Conservation (phyloP, 37 sponge, comb jelly and placozoan genomes). For the Spongia lamella region DNA sequence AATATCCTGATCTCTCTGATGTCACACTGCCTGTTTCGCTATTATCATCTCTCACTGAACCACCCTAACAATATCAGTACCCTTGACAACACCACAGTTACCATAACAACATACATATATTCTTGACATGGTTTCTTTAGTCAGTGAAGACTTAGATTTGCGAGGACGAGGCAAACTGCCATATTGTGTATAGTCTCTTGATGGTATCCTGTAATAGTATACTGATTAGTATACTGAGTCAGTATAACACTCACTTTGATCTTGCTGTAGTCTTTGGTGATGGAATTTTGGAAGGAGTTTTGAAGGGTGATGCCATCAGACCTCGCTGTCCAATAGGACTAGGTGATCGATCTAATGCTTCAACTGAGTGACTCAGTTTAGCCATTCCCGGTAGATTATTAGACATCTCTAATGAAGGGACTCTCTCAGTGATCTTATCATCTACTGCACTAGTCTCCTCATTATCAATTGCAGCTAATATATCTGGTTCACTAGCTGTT, state of each 20-base stretch:
- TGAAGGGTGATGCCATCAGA: background rate
- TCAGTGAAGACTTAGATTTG: slow-evolving; percentile 21
- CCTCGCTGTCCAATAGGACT: background rate
- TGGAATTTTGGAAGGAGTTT: background rate
- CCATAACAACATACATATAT: slow-evolving; percentile 29
- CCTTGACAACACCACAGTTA: background rate
- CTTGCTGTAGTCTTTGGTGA: too few relatives aligned
- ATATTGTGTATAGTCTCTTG: background rate
- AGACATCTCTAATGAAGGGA: too few relatives aligned
- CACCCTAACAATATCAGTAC: slow-evolving; percentile 8
- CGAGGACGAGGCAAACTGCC: slow-evolving; percentile 23
- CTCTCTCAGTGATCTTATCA: too few relatives aligned
- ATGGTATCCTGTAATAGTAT: background rate
- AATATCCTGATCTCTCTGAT: slow-evolving; percentile 56
- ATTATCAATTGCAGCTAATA: too few relatives aligned
- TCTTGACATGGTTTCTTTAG: slow-evolving; percentile 41
- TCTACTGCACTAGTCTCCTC: too few relatives aligned
- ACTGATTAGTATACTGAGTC: too few relatives aligned
- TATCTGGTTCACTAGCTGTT: too few relatives aligned
- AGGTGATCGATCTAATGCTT: background rate
- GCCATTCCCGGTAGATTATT: too few relatives aligned
- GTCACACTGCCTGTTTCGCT: slow-evolving; percentile 71
- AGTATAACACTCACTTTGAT: background rate
- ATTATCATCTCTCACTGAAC: slow-evolving; percentile 43
- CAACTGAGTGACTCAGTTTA: background rate